These are phyloP conservation scores for Megamerina dolium DNA, from an alignment of 2,888 invertebrate genomes.

Conservation along the genomic window DNA sequence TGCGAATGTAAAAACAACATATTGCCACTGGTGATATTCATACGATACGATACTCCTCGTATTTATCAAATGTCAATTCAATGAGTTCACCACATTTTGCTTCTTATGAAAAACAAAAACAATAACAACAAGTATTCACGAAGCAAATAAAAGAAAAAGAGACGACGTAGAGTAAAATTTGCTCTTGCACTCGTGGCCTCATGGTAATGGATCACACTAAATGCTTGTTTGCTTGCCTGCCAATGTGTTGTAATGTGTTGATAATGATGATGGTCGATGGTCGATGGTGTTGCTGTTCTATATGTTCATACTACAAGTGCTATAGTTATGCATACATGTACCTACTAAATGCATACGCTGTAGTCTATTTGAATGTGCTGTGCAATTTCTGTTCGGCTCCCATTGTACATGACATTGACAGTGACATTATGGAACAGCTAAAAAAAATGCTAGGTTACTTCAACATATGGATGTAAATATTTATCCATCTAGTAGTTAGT, in stretches of 20 bases:
- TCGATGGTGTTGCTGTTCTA: too few relatives aligned
- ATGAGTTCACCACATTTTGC: too few relatives aligned
- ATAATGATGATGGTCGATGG: too few relatives aligned
- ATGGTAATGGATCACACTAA: slow-evolving; percentile 40
- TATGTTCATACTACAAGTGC: background rate
- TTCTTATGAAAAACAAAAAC: slow-evolving; percentile 1
- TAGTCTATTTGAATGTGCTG: too few relatives aligned
- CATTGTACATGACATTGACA: slow-evolving; percentile 46
- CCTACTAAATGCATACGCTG: too few relatives aligned
- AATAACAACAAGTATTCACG: background rate
- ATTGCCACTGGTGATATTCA: too few relatives aligned
- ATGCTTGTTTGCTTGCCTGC: too few relatives aligned
- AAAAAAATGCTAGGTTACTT: slow-evolving; percentile 1
- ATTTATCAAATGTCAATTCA: slow-evolving; percentile 40
- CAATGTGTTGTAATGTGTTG: too few relatives aligned
- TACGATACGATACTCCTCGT: too few relatives aligned
- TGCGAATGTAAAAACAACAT: slow-evolving; percentile 12
- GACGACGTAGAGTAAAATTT: background rate
- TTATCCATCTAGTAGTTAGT: background rate
- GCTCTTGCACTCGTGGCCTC: slow-evolving; percentile 28
- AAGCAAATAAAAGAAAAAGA: background rate
- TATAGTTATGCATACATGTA: background rate
- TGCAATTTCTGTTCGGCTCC: too few relatives aligned
- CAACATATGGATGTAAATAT: too few relatives aligned
- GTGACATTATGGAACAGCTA: slow-evolving; percentile 32